Percentiles rank a stretch among this genome's conserved stretches.
Conservation (phyloP, 2,797 vertebrate genomes). For the Dendrocincla fuliginosa region DNA sequence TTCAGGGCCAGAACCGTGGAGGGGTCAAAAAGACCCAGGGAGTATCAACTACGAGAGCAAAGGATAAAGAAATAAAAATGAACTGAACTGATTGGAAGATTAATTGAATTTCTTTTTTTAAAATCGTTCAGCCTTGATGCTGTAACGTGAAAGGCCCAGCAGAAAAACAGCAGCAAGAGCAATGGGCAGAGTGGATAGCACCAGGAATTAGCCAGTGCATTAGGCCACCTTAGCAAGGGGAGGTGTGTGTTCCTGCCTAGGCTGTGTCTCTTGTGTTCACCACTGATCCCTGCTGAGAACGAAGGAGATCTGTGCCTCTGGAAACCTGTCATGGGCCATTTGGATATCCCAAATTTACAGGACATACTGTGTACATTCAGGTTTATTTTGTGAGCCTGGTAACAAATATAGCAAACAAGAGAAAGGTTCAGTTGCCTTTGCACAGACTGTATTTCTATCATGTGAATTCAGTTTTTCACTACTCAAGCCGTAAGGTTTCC, state of each 20-base stretch:
- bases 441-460: background rate
- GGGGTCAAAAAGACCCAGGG: background rate
- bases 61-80: background rate
- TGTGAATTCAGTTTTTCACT: background rate
- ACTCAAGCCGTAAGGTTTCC: background rate
- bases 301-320: background rate
- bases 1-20: background rate
- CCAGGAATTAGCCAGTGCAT: background rate
- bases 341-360: background rate
- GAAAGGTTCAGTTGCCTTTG: background rate
- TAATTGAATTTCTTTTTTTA: background rate
- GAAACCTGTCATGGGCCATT: accelerated
- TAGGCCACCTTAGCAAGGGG: accelerated
- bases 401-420: background rate
- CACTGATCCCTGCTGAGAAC: background rate
- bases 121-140: background rate
- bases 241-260: background rate
- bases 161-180: background rate
- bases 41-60: background rate
- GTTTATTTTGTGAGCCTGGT: background rate
- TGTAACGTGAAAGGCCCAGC: background rate
- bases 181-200: background rate
- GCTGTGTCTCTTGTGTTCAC: background rate
- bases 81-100: background rate
- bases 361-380: background rate